Base-by-base conservation (phyloP, 2,888 invertebrate species). In the Drosophila acutilabella region DNA sequence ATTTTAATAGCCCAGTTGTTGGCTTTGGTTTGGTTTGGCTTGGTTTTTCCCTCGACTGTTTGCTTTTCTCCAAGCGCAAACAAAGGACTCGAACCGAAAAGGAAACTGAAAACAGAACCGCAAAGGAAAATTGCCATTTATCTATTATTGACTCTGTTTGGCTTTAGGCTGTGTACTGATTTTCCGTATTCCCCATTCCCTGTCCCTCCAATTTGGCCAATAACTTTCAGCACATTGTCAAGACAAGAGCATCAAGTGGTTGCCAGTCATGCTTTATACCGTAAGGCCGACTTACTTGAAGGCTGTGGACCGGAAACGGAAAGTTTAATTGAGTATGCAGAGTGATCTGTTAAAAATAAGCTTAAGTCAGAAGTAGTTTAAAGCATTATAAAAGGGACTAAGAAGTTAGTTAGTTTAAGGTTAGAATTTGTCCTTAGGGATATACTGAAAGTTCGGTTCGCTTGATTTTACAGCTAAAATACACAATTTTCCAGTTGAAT, bases 61-160 rank as follows among this genome's bases (percentile, higher is more conserved):
- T 83, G 78, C 71, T 65, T 75, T 80, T 78, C 76, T 74, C 67
- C 56, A 83, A 76, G 81, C 71, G 69, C 85, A 79, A 89, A 86
- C 84, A 89, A 86, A 65, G 59, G 53, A 48, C 62, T 30, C 54
- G 58, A 57, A 14, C n/a, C 42, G 45, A 44, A 71, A 62, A 64
- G 60, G 42, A 58, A 42, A 52, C 33, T 44, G 53, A 64, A 74
- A 20, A 51, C 41, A 71, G 69, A 74, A 54, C 76, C 71, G 73
- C 57, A 72, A 83, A 85, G 86, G 79, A 81, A 85, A 83, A 84
- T 84, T 86, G 87, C 88, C 82, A 87, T 89, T 86, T 89, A 80
- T 80, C 83, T 80, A 74, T 77, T 86, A 83, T 84, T 88, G 86
- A 84, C 82, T 82, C 81, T 74, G 75, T 26, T 59, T 44, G 57